A percentile compares a stretch with the other conserved stretches of the same genome.
Evolutionary conservation across 2,797 vertebrate species (phyloP).

Genomic region (Lagorchestes hirsutus): DNA sequence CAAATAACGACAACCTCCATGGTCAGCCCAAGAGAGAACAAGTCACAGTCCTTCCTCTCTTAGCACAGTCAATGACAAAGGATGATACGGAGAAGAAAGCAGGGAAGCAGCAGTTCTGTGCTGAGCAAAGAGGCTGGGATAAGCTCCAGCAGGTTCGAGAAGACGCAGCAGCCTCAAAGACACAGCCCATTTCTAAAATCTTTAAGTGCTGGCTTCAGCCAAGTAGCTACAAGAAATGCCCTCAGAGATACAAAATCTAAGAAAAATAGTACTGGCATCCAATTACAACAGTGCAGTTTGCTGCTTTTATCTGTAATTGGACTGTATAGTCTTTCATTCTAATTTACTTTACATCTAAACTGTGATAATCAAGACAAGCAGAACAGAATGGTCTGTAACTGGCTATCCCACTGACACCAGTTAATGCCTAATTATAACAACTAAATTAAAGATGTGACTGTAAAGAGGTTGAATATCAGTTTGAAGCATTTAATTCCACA

Average conservation of each 20-base stretch:
- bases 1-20: background rate
- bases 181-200: constrained; percentile 76
- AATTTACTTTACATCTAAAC: constrained; percentile 99
- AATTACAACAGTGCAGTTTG: constrained; percentile 98
- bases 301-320: constrained; percentile 99
- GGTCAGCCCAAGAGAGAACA: background rate
- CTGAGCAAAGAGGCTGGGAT: background rate
- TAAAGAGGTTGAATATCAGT: constrained; percentile 92
- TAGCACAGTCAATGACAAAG: background rate
- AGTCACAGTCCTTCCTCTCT: background rate
- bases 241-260: constrained; percentile 95
- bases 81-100: constrained; percentile 5
- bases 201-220: constrained; percentile 85
- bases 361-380: constrained; percentile 99
- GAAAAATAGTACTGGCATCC: constrained; percentile 98
- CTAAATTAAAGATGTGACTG: constrained; percentile 99
- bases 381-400: constrained; percentile 99
- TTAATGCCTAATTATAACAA: constrained; percentile 99
- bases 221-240: constrained; percentile 94
- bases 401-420: constrained; percentile 98
- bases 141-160: constrained; percentile 39
- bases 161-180: constrained; percentile 74
- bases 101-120: background rate
- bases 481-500: constrained; percentile 95
- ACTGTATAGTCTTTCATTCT: constrained; percentile 99